Evolutionary conservation across 1,140 invertebrate genomes (phyloP).

Genomic region (Bombus balteatus): DNA sequence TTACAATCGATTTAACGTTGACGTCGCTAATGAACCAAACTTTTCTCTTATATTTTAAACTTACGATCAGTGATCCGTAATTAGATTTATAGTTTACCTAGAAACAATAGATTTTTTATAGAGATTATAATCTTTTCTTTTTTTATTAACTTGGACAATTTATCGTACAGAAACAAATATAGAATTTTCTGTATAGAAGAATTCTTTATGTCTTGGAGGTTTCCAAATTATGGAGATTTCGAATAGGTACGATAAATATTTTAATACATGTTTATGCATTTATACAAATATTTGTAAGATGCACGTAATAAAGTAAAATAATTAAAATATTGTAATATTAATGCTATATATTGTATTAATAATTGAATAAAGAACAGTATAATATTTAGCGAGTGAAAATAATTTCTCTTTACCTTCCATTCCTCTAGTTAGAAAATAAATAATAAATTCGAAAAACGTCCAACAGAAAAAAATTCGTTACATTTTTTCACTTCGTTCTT

Average conservation of each 20-base stretch:
- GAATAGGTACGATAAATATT: neutral
- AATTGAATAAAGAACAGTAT: no score
- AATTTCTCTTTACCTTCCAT: neutral
- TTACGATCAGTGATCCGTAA: neutral
- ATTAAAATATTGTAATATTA: neutral
- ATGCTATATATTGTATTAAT: no score
- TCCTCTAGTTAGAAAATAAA: neutral
- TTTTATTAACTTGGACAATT: neutral
- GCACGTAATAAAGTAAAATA: no score
- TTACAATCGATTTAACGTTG: neutral
- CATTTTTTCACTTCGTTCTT: neutral
- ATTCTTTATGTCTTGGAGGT: no score
- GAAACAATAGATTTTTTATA: neutral
- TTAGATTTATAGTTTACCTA: neutral
- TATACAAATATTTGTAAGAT: neutral
- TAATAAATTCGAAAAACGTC: neutral
- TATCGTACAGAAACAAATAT: neutral
- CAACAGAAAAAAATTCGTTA: neutral
- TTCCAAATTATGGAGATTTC: no score
- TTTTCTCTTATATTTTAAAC: neutral
- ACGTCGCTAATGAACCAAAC: neutral
- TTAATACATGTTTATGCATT: neutral
- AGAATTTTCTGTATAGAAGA: no score
- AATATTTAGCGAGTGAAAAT: no score
- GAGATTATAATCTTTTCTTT: neutral